Base-by-base conservation (phyloP, 2,797 vertebrate species). In the Smutsia temminckii region DNA sequence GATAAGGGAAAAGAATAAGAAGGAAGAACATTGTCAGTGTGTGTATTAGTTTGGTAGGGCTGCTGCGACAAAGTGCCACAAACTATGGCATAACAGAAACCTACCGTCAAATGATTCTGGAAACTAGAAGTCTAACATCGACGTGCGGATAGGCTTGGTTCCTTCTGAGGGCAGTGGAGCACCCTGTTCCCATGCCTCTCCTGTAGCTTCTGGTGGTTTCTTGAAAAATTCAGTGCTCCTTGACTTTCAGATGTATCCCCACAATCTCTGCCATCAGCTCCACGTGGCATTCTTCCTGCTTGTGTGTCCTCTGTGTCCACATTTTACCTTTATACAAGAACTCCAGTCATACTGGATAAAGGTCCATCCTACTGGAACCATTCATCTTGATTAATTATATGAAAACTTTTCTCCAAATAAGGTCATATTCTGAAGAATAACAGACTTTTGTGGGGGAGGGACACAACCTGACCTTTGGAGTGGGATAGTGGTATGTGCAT, bases 281-380 rank as follows among this genome's bases (percentile, higher is more conserved):
- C n/a, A 32, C 2, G 0, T 6, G 37, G 23, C 13, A 17, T 9
- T 46, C 29, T n/a, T 23, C 40, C 12, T 20, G 0, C 12, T 1
- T 37, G 5, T 32, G 12, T 12, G 23, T 78, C 64, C 42, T 91
- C 51, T 40, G 40, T 3, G 25, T 63, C 25, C 57, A 49, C 25
- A 16, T 20, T 51, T 71, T 46, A 34, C 51, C n/a, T 83, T 88
- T 42, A 75, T 34, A 5, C 61, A 46, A 55, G 9, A 40, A 84
- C 12, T 49, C 18, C 16, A 34, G 74, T 91, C 14, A 16, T 86
- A 16, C 11, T 80, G 46, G 79, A 66, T 42, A 6, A 87, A 32
- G 16, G 37, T 32, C 51, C 37, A 77, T 49, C 2, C 66, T 81
- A 17, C 57, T 83, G 71, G 55, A 20, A 8, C 84, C 37, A 64